These are phyloP conservation scores for Glaucomys volans DNA, from an alignment of 2,113 vertebrate species.

Conservation along the genomic window DNA sequence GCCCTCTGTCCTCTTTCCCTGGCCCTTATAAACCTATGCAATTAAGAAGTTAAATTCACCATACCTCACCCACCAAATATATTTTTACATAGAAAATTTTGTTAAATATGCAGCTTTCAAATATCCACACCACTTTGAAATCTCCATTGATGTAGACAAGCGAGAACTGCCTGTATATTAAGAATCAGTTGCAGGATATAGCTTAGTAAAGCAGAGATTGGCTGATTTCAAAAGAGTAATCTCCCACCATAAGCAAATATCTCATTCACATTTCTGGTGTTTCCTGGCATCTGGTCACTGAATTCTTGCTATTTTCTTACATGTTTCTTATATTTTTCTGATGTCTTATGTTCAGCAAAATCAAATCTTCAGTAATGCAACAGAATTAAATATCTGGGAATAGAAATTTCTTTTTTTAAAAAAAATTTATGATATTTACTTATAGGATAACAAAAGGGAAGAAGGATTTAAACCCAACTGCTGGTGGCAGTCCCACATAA, in stretches of 20 bases:
- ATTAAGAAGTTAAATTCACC: slow-evolving; percentile 22
- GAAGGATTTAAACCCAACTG: neutral
- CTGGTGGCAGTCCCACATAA: neutral
- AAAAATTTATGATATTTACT: slow-evolving; percentile 25
- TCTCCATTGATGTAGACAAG: neutral
- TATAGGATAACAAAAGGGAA: neutral
- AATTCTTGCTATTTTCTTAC: slow-evolving; percentile 4
- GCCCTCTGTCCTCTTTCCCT: neutral
- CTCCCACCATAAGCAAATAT: neutral
- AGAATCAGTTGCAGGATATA: neutral
- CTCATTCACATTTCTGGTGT: neutral
- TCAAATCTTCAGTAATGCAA: slow-evolving; percentile 3
- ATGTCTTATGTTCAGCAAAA: slow-evolving; percentile 20
- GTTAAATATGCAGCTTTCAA: slow-evolving; percentile 34
- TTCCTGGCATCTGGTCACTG: neutral
- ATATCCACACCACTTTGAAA: neutral
- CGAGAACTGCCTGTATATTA: slow-evolving; percentile 30
- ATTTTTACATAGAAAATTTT: slow-evolving; percentile 2
- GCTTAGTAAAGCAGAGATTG: slow-evolving; percentile 1
- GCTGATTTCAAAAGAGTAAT: neutral
- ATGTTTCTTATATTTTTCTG: slow-evolving; percentile 17
- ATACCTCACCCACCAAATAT: neutral
- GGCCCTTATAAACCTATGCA: neutral
- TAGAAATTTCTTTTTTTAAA: neutral
- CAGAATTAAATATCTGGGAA: neutral